Evolutionary conservation across 2,113 vertebrate species (phyloP).

Genomic region (Synodontis membranacea): DNA sequence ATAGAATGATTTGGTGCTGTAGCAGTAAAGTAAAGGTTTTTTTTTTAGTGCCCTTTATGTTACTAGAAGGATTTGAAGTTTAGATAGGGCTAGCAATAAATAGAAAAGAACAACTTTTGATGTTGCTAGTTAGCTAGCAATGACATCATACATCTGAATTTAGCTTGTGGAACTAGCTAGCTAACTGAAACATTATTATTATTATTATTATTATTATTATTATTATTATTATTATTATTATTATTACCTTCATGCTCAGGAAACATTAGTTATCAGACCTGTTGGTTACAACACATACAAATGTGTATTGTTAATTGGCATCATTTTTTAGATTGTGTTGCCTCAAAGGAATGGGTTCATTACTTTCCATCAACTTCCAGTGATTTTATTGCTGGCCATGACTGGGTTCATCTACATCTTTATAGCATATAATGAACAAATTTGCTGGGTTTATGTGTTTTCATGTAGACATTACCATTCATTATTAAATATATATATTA

Average conservation of each 20-base stretch:
- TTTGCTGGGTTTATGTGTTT: background rate
- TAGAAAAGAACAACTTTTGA: no score
- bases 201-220: background rate
- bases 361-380: background rate
- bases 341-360: background rate
- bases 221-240: no score
- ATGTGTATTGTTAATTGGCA: background rate
- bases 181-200: background rate
- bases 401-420: background rate
- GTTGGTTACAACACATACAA: background rate
- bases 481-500: background rate
- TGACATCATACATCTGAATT: background rate
- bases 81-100: background rate
- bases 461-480: background rate
- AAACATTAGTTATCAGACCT: background rate
- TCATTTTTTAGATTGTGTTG: background rate
- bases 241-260: background rate
- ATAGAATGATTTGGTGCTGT: background rate
- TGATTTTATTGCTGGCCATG: background rate
- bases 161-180: background rate
- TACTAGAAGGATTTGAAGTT: background rate
- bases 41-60: background rate
- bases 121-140: background rate
- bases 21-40: background rate
- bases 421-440: background rate